A percentile compares a stretch with the other conserved stretches of the same genome.
Evolutionary conservation across 2,888 invertebrate species (phyloP).

Genomic region (Liposcelis brunnea): DNA sequence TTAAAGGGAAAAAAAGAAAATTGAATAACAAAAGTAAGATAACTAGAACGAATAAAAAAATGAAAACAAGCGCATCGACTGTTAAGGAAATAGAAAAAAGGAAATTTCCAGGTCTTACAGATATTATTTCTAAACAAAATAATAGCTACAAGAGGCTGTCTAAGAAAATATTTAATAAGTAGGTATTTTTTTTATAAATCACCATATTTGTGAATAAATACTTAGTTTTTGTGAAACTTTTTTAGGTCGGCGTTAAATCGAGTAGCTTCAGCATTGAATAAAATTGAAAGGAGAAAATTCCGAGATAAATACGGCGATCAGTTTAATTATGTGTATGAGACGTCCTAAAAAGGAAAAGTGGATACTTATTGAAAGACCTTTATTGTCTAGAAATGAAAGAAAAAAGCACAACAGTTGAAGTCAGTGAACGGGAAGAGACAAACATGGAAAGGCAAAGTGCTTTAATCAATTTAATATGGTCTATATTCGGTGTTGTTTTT

Average conservation of each 20-base stretch:
- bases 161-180: conserved; percentile 32
- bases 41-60: not conserved
- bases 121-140: conserved; percentile 26
- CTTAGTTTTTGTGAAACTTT: conserved; percentile 11
- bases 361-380: too few species aligned
- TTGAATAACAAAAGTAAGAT: not conserved
- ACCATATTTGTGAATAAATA: not conserved
- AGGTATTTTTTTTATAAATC: conserved; percentile 15
- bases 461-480: too few species aligned
- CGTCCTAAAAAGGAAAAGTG: conserved; percentile 10
- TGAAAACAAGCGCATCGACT: not conserved
- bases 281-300: conserved; percentile 25
- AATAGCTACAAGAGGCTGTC: conserved; percentile 28
- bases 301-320: conserved; percentile 34
- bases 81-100: conserved; percentile 15
- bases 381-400: too few species aligned
- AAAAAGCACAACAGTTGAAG: too few species aligned
- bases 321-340: conserved; percentile 27
- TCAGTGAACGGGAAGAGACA: too few species aligned
- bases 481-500: too few species aligned
- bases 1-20: conserved; percentile 19
- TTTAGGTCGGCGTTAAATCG: conserved; percentile 27
- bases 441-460: too few species aligned
- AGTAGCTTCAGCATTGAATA: conserved; percentile 28
- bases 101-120: conserved; percentile 27